These are phyloP conservation scores for Polylopha cassiicola DNA, from an alignment of 2,888 invertebrate genomes.

Conservation along the genomic window DNA sequence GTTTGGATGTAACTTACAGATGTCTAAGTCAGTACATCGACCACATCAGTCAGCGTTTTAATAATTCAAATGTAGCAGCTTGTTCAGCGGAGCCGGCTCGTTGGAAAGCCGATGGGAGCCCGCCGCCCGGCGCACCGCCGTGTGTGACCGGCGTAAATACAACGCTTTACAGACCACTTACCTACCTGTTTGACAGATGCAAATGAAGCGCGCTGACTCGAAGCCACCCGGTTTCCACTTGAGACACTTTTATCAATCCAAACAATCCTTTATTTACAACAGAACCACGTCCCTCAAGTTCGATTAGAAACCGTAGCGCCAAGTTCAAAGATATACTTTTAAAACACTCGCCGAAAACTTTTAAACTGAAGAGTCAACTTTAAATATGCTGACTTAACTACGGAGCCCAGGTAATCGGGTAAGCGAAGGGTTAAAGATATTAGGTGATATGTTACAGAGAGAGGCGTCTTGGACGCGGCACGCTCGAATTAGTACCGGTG, in stretches of 20 bases:
- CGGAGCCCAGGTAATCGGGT: slow-evolving; percentile 23
- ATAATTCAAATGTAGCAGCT: slow-evolving; percentile 23
- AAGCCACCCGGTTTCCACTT: slow-evolving; percentile 44
- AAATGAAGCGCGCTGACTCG: slow-evolving; percentile 55
- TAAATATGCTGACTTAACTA: slow-evolving; percentile 20
- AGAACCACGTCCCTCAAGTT: slow-evolving; percentile 37
- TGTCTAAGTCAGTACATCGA: slow-evolving; percentile 15
- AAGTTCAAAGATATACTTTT: slow-evolving; percentile 35
- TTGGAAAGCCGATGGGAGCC: too few species aligned
- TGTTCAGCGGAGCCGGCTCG: slow-evolving; percentile 8
- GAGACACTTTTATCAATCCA: slow-evolving; percentile 59
- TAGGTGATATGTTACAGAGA: slow-evolving; percentile 43
- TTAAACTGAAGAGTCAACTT: slow-evolving; percentile 20
- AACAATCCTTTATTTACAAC: slow-evolving; percentile 56
- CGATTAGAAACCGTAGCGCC: slow-evolving; percentile 39
- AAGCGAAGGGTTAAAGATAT: slow-evolving; percentile 30
- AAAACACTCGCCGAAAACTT: slow-evolving; percentile 28
- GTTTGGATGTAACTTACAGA: too few species aligned
- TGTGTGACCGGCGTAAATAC: slow-evolving; percentile 43
- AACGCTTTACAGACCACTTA: slow-evolving; percentile 54
- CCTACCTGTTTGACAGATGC: slow-evolving; percentile 63
- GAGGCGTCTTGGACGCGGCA: slow-evolving; percentile 47
- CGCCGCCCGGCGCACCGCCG: slow-evolving; percentile 15
- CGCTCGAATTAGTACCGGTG: slow-evolving; percentile 61
- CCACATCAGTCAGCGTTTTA: slow-evolving; percentile 22